phyloP scores from a whole-genome alignment of 2,888 invertebrate species.

The Ormyrus pomaceus region DNA sequence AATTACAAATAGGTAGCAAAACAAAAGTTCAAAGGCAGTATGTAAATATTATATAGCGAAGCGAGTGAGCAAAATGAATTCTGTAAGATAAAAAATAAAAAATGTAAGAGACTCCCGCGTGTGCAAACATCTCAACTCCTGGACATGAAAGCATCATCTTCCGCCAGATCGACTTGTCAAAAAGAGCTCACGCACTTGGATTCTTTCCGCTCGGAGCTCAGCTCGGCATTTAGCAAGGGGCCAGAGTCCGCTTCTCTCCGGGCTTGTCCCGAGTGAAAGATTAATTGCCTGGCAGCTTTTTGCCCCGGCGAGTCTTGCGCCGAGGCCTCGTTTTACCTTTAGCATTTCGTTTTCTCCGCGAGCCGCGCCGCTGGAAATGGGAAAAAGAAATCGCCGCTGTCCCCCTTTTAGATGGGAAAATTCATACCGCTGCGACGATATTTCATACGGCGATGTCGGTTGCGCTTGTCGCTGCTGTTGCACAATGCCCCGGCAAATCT shows the following conservation, averaged over 20 bases:
- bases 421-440: slow-evolving; percentile 24
- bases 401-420: slow-evolving; percentile 27
- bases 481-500: slow-evolving; percentile 4
- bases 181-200: slow-evolving; percentile 20
- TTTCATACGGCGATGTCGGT: slow-evolving; percentile 2
- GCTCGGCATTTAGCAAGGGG: slow-evolving; percentile 16
- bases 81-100: no score
- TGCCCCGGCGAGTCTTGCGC: slow-evolving; percentile 3
- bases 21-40: no score
- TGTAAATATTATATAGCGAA: no score
- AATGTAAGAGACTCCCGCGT: not conserved
- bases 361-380: slow-evolving; percentile 47
- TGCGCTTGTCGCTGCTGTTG: not conserved
- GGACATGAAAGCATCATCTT: slow-evolving; percentile 37
- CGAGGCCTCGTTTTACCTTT: slow-evolving; percentile 43
- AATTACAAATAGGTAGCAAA: no score
- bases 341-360: slow-evolving; percentile 35
- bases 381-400: slow-evolving; percentile 48
- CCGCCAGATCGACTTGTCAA: slow-evolving; percentile 25
- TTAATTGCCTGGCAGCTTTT: slow-evolving; percentile 55
- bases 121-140: slow-evolving; percentile 24
- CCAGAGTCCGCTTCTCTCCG: slow-evolving; percentile 33
- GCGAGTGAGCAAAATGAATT: no score
- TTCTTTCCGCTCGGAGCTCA: not conserved
- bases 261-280: slow-evolving; percentile 48